These are phyloP conservation scores for Epizoanthus fatuus DNA, from an alignment of 92 coral and sea anemone genomes.

Conservation along the genomic window DNA sequence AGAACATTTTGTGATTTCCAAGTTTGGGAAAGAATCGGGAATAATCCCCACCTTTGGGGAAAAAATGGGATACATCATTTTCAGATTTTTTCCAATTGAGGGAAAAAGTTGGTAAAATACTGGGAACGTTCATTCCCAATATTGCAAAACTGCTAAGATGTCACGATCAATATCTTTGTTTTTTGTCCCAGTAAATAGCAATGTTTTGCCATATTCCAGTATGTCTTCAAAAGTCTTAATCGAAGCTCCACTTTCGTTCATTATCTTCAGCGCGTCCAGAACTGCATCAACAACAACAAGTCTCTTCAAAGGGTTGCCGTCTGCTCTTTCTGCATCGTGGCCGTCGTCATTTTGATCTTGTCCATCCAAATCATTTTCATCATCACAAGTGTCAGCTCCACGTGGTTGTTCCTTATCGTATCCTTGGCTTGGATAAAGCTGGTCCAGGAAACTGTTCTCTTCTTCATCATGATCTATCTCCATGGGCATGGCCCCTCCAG, in stretches of 20 bases:
- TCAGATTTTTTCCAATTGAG: no score
- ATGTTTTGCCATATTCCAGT: constrained; percentile 22
- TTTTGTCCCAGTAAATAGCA: constrained; percentile 46
- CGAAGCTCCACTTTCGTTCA: constrained; percentile 74
- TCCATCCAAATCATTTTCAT: not conserved
- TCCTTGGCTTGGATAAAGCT: constrained; percentile 5
- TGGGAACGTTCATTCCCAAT: no score
- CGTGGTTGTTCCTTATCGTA: not conserved
- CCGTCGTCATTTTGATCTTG: constrained; percentile 1
- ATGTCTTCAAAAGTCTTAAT: constrained; percentile 66
- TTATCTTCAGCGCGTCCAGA: constrained; percentile 74
- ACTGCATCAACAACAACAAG: constrained; percentile 73
- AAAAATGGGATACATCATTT: no score
- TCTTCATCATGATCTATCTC: constrained; percentile 21
- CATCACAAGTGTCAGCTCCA: no score
- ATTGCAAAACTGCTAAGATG: constrained; percentile 52
- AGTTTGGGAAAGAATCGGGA: no score
- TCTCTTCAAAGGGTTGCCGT: constrained; percentile 50
- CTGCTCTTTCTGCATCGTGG: not conserved
- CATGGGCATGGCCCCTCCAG: not conserved
- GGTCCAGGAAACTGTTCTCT: constrained; percentile 6
- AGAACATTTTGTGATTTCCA: no score
- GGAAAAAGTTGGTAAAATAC: no score
- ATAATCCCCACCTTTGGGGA: no score
- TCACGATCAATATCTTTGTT: constrained; percentile 67